These are phyloP conservation scores for Cephus cinctus DNA, from an alignment of 1,140 invertebrate genomes.

Conservation along the genomic window DNA sequence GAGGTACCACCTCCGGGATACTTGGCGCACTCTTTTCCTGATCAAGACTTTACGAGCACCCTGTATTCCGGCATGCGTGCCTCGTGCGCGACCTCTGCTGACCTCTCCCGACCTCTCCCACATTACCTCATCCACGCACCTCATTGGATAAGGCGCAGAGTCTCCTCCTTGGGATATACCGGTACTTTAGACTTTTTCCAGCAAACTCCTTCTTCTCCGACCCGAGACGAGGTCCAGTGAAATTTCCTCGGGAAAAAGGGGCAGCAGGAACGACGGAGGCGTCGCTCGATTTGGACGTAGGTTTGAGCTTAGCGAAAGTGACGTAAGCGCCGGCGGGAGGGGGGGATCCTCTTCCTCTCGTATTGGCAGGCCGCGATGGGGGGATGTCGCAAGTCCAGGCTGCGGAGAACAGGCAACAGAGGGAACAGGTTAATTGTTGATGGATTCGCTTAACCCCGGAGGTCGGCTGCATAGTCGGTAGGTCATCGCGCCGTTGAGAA, in stretches of 20 bases:
- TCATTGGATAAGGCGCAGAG: conserved; percentile 14
- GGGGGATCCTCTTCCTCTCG: neutral
- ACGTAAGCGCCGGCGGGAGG: conserved; percentile 1
- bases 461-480: too few relatives aligned
- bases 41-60: conserved; percentile 41
- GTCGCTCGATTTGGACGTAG: conserved; percentile 2
- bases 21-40: conserved; percentile 27
- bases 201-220: too few relatives aligned
- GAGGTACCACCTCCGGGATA: conserved; percentile 32
- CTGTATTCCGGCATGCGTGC: conserved; percentile 40
- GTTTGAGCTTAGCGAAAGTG: conserved; percentile 7
- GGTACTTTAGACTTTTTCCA: too few relatives aligned
- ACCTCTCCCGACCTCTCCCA: conserved; percentile 43
- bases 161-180: too few relatives aligned
- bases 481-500: too few relatives aligned
- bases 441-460: neutral
- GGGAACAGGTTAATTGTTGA: conserved; percentile 1
- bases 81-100: conserved; percentile 33
- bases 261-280: neutral
- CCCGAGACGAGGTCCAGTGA: neutral
- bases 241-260: neutral
- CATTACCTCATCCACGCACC: conserved; percentile 41
- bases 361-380: conserved; percentile 1
- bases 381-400: neutral
- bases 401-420: too few relatives aligned